Evolutionary conservation across 2,888 invertebrate species (phyloP).

Genomic region (Gymnocheta viridis): DNA sequence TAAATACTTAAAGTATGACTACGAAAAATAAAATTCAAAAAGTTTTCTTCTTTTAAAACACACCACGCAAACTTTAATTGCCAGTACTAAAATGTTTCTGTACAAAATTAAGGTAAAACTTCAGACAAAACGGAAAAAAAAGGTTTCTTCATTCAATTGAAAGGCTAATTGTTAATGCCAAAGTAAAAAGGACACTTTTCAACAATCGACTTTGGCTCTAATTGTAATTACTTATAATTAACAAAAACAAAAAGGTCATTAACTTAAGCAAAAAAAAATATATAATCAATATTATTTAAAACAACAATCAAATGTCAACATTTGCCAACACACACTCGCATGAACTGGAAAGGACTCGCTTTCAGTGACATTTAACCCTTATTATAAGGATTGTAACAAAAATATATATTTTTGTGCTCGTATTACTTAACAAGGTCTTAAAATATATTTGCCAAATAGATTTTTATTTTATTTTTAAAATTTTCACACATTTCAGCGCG

Average conservation of each 20-base stretch:
- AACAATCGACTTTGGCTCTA: slow-evolving; percentile 32
- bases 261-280: slow-evolving; percentile 43
- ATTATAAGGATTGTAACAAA: slow-evolving; percentile 41
- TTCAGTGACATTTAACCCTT: slow-evolving; percentile 65
- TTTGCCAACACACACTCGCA: slow-evolving; percentile 5
- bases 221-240: slow-evolving; percentile 66
- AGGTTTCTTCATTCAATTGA: slow-evolving; percentile 55
- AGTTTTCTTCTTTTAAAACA: neutral
- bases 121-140: slow-evolving; percentile 27
- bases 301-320: slow-evolving; percentile 61
- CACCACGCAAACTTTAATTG: slow-evolving; percentile 23
- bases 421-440: slow-evolving; percentile 54
- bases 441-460: slow-evolving; percentile 50
- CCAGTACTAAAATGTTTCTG: slow-evolving; percentile 39
- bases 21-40: neutral
- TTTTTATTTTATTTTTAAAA: slow-evolving; percentile 50
- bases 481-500: slow-evolving; percentile 61
- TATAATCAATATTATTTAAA: slow-evolving; percentile 59
- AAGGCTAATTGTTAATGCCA: slow-evolving; percentile 66
- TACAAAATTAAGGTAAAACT: slow-evolving; percentile 29
- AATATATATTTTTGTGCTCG: neutral
- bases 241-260: slow-evolving; percentile 61
- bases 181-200: slow-evolving; percentile 21
- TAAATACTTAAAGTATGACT: too few relatives aligned
- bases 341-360: slow-evolving; percentile 12